phyloP scores from a whole-genome alignment of 1,140 invertebrate species.

The Gonioctena quinquepunctata region DNA sequence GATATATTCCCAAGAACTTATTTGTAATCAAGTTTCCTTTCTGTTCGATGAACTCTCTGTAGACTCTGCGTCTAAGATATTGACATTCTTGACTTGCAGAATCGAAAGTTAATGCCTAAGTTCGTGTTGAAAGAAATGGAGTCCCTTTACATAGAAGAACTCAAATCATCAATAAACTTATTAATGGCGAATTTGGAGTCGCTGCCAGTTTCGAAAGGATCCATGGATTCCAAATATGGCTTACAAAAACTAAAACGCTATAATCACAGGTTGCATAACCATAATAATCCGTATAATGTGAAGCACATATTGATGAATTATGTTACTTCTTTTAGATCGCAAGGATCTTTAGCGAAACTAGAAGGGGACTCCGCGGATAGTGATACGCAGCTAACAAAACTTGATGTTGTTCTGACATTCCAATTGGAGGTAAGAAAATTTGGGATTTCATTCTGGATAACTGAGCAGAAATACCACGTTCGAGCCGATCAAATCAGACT shows the following conservation, averaged over 20 bases:
- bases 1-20: too few relatives aligned
- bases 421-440: constrained; percentile 83
- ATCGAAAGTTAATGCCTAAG: constrained; percentile 96
- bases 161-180: constrained; percentile 96
- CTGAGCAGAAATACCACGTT: not conserved
- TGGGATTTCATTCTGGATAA: not conserved
- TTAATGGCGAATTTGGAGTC: constrained; percentile 99
- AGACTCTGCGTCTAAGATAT: not conserved
- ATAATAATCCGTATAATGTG: constrained; percentile 57
- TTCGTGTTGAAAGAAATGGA: constrained; percentile 99
- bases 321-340: constrained; percentile 72
- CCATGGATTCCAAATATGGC: constrained; percentile 96
- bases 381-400: constrained; percentile 89
- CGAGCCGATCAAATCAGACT: not conserved
- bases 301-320: constrained; percentile 57
- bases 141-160: constrained; percentile 96
- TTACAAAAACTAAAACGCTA: constrained; percentile 92
- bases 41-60: not conserved
- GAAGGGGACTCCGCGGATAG: constrained; percentile 90
- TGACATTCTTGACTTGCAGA: constrained; percentile 63
- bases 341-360: constrained; percentile 90
- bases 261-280: constrained; percentile 82
- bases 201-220: constrained; percentile 95
- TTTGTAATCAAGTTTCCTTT: not conserved
- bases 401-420: constrained; percentile 96